Base-by-base conservation (phyloP, 2,888 invertebrate genomes). In the Andrena marginata region DNA sequence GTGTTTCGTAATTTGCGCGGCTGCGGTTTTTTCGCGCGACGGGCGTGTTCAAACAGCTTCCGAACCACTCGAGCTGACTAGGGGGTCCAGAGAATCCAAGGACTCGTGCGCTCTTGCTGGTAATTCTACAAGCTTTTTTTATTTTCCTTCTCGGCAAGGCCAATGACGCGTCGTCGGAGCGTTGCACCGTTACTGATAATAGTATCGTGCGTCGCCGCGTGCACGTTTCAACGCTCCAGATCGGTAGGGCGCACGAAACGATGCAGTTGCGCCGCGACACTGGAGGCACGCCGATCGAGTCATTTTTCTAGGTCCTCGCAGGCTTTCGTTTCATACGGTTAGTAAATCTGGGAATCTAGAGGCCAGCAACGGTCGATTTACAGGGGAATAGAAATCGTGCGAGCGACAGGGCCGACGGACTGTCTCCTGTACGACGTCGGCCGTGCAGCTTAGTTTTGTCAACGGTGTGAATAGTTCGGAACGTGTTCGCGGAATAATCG, bases 401-500 rank as follows among this genome's bases (percentile, higher is more conserved):
- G 48, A 74, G 64, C 77, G 82, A 54, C 71, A 59, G 7, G 62
- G 16, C 13, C 4, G 16, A 13, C 42, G 1, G 35, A 35, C 83
- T 48, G 77, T 85, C 75, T 67, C 77, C 56, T 56, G 8, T 62
- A 64, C 31, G 71, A 63, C 77, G 85, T 78, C 84, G 75, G 67
- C 80, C 79, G 68, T 67, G 84, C 67, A 62, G 71, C 67, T 42
- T 35, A 82, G 69, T 86, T 86, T 80, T 86, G 84, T 79, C 84
- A 78, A 72, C 81, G 75, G 80, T 73, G 84, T 75, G 87, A 88
- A 85, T 82, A 78, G 85, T 88, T 81, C 76, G 87, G 79, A 77
- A 85, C 87, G 81, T 88, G 89, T 87, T 82, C 86, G 79, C 82
- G 72, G 85, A 87, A 89, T 91, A 90, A 92, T 92, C 91, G 88